Evolutionary conservation across 1,140 invertebrate species (phyloP).

Genomic region (Lepidostoma basale): DNA sequence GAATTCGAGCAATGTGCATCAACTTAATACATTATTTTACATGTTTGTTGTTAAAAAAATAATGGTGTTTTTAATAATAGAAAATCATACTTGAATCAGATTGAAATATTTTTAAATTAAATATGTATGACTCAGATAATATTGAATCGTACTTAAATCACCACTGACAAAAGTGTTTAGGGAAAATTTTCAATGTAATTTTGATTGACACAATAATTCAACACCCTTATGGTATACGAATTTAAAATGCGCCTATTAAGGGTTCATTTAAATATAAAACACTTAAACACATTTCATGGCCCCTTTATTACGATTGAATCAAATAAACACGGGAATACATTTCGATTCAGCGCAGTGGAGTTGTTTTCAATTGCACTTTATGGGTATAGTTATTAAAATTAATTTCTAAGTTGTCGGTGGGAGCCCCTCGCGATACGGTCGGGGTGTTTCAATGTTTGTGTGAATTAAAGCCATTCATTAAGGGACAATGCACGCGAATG

Average conservation of each 20-base stretch:
- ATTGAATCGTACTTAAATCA: too few relatives aligned
- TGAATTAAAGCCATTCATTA: slow-evolving; percentile 26
- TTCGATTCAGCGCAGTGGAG: slow-evolving; percentile 7
- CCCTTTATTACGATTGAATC: not conserved
- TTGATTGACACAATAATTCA: too few relatives aligned
- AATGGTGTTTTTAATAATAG: too few relatives aligned
- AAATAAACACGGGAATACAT: slow-evolving; percentile 4
- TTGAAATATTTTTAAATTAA: too few relatives aligned
- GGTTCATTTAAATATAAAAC: not conserved
- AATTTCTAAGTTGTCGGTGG: not conserved
- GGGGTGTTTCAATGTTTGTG: slow-evolving; percentile 23
- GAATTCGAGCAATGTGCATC: too few relatives aligned
- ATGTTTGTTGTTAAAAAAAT: too few relatives aligned
- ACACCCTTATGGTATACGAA: not conserved
- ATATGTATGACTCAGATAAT: too few relatives aligned
- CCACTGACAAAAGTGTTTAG: too few relatives aligned
- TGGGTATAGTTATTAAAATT: slow-evolving; percentile 20
- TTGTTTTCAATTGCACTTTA: slow-evolving; percentile 17
- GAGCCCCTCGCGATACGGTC: slow-evolving; percentile 7
- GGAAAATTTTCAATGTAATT: too few relatives aligned
- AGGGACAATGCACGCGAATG: slow-evolving; percentile 28
- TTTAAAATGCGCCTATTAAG: not conserved
- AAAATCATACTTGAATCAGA: too few relatives aligned
- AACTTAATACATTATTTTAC: too few relatives aligned
- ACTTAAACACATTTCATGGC: slow-evolving; percentile 1